phyloP scores from a whole-genome alignment of 1,140 invertebrate species.

The Eupristina koningsbergeri region DNA sequence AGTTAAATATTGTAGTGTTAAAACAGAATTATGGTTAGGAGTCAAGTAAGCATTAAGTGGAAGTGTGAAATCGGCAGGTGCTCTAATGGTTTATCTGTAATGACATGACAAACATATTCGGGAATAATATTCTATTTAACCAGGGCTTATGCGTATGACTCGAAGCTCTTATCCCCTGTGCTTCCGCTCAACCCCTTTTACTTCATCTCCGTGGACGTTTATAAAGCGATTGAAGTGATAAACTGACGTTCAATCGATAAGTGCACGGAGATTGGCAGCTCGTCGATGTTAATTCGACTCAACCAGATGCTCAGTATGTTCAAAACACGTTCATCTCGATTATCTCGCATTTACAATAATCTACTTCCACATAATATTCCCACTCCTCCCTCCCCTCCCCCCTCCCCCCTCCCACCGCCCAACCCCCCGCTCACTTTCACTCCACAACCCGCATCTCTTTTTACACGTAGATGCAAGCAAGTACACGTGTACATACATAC shows the following conservation, averaged over 20 bases:
- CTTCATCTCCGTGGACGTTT: not conserved
- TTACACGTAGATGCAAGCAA: too few species aligned
- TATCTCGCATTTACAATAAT: conserved; percentile 28
- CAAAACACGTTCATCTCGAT: not conserved
- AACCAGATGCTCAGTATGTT: conserved; percentile 29
- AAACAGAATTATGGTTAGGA: too few species aligned
- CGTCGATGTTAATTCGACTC: conserved; percentile 29
- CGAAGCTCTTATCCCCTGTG: not conserved
- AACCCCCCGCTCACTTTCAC: too few species aligned
- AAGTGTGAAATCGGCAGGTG: not conserved
- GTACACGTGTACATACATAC: too few species aligned
- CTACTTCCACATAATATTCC: not conserved
- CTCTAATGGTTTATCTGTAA: not conserved
- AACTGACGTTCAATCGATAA: conserved; percentile 42
- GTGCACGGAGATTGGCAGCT: conserved; percentile 35
- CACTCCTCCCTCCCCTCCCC: too few species aligned
- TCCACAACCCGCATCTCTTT: too few species aligned
- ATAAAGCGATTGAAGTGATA: conserved; percentile 32
- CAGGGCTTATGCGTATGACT: not conserved
- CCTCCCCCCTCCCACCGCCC: too few species aligned
- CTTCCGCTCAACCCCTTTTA: not conserved
- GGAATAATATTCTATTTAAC: conserved; percentile 17
- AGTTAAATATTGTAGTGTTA: too few species aligned
- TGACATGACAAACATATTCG: conserved; percentile 5
- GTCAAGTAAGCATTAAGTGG: not conserved